These are phyloP conservation scores for Nerophis ophidion DNA, from an alignment of 2,113 vertebrate genomes.

Conservation along the genomic window DNA sequence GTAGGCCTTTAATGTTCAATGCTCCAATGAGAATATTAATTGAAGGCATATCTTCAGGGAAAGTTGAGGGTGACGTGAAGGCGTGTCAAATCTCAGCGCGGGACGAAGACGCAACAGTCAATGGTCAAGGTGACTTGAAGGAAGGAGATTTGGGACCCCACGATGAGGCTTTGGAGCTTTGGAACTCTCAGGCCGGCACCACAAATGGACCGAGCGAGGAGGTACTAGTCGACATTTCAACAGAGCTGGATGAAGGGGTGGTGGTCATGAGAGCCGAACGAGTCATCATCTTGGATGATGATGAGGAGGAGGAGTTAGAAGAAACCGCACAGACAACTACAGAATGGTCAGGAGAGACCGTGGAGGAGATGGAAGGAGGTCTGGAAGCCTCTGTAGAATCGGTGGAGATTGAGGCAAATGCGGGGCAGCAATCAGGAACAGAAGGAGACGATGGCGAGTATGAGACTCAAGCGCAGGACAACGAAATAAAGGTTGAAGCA, in stretches of 20 bases:
- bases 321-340: constrained; percentile 1
- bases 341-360: constrained; percentile 9
- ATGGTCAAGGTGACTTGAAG: constrained; percentile 29
- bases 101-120: constrained; percentile 20
- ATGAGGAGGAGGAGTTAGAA: constrained; percentile 38
- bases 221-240: too few relatives aligned
- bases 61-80: constrained; percentile 7
- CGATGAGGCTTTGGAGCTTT: background rate
- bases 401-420: constrained; percentile 12
- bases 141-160: background rate
- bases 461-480: background rate
- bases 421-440: constrained; percentile 1
- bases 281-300: constrained; percentile 68
- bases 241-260: constrained; percentile 51
- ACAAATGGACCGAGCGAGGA: constrained; percentile 12
- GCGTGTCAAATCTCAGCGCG: background rate
- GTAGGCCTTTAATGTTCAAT: too few relatives aligned
- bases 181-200: constrained; percentile 7
- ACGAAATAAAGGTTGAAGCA: background rate
- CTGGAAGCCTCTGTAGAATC: constrained; percentile 13
- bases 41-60: constrained; percentile 14
- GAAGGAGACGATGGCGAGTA: constrained; percentile 6
- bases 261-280: constrained; percentile 67
- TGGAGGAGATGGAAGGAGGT: constrained; percentile 3
- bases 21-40: constrained; percentile 3